Evolutionary conservation across 2,888 invertebrate genomes (phyloP).

Genomic region (Galerucella pusilla): DNA sequence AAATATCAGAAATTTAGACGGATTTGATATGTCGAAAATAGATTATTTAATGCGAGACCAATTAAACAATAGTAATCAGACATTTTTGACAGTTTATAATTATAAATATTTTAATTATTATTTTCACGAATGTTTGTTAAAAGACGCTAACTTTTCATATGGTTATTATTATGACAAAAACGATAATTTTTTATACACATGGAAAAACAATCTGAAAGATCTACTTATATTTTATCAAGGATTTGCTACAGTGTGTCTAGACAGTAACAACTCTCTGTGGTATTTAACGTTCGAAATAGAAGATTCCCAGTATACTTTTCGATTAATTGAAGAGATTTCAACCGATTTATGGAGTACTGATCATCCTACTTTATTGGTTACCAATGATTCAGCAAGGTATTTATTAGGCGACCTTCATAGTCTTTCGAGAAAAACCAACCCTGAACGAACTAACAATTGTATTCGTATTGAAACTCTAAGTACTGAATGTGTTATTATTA

Average conservation of each 20-base stretch:
- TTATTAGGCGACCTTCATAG: not conserved
- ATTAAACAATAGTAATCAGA: not conserved
- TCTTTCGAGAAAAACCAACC: not conserved
- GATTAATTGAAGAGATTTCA: not conserved
- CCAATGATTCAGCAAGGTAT: not conserved
- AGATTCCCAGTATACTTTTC: not conserved
- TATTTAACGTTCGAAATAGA: not conserved
- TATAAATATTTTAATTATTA: not conserved
- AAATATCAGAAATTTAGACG: not conserved
- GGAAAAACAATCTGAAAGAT: not conserved
- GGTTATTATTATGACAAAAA: not conserved
- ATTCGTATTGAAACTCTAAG: not conserved
- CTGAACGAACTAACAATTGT: not conserved
- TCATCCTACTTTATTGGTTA: not conserved
- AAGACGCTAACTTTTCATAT: not conserved
- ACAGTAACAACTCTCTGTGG: not conserved
- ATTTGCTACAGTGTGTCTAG: not conserved
- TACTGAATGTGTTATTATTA: not conserved
- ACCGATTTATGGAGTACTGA: not conserved
- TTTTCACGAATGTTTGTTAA: not conserved
- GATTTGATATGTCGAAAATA: not conserved
- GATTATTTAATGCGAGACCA: not conserved
- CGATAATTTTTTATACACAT: not conserved
- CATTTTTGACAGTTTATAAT: not conserved
- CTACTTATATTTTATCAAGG: not conserved